Conservation (phyloP, 2,797 vertebrate genomes). For the Choloepus didactylus region DNA sequence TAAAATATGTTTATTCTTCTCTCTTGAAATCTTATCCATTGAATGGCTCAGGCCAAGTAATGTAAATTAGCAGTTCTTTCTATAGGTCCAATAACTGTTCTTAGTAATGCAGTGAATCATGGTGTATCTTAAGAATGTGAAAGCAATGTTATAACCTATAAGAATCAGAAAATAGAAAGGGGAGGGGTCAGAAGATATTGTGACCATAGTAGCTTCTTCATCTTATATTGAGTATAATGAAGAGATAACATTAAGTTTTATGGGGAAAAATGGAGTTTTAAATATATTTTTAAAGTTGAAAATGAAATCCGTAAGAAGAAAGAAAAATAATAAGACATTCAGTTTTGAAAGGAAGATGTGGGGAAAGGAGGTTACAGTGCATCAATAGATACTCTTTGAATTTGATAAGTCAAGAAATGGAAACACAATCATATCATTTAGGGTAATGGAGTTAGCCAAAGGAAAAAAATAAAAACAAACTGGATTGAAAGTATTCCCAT, state of each 20-base stretch:
- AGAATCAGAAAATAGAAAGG: background rate
- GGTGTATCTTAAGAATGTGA: background rate
- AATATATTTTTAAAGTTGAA: background rate
- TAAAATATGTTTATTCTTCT: background rate
- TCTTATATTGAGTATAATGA: background rate
- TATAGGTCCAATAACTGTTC: background rate
- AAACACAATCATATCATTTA: background rate
- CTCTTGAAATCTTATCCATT: background rate
- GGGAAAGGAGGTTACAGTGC: too few species aligned
- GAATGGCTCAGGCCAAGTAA: background rate
- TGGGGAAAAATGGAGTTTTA: background rate
- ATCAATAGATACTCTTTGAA: background rate
- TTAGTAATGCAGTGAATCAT: background rate
- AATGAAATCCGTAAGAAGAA: background rate
- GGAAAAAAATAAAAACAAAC: background rate
- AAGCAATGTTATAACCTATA: background rate
- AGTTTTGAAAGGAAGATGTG: too few species aligned
- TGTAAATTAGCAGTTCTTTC: background rate
- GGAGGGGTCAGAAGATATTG: background rate
- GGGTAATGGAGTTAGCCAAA: background rate
- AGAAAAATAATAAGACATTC: background rate
- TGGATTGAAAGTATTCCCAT: background rate
- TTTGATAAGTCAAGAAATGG: background rate
- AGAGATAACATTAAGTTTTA: background rate
- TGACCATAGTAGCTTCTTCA: background rate